Evolutionary conservation across 2,888 invertebrate genomes (phyloP), one percentile per base, ranked within the genome.

Genomic region (Lasioglossum morio): DNA sequence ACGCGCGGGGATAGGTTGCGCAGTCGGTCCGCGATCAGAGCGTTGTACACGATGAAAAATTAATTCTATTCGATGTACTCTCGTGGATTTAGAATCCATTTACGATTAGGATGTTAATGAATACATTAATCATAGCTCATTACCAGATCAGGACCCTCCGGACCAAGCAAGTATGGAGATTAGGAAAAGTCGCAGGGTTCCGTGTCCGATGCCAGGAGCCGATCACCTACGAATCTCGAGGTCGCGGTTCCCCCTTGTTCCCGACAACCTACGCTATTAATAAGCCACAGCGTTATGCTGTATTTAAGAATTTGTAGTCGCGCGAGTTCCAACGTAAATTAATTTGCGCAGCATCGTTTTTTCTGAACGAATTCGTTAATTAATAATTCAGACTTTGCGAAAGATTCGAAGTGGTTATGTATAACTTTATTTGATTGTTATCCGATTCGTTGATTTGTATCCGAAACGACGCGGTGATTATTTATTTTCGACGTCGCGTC

Each of bases 281-380:
- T n/a, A 53, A 53, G 23, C 53, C 53, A 23, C 23, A 8, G 23
- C 8, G 2, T 23, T 53, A 53, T 23, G 23, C 8, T 23, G 23
- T 53, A 48, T 48, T 48, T 23, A 48, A 2, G 7, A 48, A 23
- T 48, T 48, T 48, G 7, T 48, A 48, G 80, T 82, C 82, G 79
- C 83, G 81, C 80, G 82, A 72, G 82, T 85, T 87, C 63, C 82
- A 86, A 81, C 81, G 43, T 43, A 82, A 82, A 74, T 82, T 81
- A 82, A 82, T 79, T 84, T 77, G 76, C 23, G 72, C 30, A 66
- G 37, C 82, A 82, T 88, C 82, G 70, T 82, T 30, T 16, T 79
- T 73, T 66, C 72, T 74, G 60, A 30, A 75, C 30, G 48, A 48
- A 60, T 72, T 43, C 37, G 34, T 77, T 78, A 16, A 14, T 27